Evolutionary conservation across 2,113 vertebrate species (phyloP).

Genomic region (Microtus pennsylvanicus): DNA sequence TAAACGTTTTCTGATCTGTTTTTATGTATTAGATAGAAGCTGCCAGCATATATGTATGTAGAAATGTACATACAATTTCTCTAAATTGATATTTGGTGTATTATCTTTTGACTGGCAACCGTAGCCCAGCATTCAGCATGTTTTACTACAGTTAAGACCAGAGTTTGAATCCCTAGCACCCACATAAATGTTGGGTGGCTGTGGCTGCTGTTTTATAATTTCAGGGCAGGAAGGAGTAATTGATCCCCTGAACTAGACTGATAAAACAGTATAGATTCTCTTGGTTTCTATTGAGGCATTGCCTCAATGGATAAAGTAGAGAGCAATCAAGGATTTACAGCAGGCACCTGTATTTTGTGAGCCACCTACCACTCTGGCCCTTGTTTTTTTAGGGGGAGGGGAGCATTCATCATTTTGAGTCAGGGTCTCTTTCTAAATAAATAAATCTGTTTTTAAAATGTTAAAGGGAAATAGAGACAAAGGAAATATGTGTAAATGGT

Average conservation of each 20-base stretch:
- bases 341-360: neutral
- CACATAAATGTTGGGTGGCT: neutral
- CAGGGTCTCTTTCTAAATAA: neutral
- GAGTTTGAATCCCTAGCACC: neutral
- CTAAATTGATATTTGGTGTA: neutral
- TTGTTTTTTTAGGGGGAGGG: neutral
- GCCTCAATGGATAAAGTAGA: neutral
- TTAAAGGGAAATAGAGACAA: neutral
- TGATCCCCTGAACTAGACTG: neutral
- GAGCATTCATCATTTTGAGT: neutral
- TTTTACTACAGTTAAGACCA: neutral
- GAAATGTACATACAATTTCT: neutral
- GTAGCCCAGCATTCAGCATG: neutral
- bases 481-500: neutral
- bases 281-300: neutral
- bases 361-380: neutral
- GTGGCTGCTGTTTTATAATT: neutral
- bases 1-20: slow-evolving; percentile 11
- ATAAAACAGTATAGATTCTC: neutral
- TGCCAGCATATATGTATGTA: neutral
- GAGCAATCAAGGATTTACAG: neutral
- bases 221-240: neutral
- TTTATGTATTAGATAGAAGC: neutral
- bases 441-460: neutral
- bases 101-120: neutral